phyloP scores from a whole-genome alignment of 2,797 vertebrate genomes.

The Tauraco hartlaubi region DNA sequence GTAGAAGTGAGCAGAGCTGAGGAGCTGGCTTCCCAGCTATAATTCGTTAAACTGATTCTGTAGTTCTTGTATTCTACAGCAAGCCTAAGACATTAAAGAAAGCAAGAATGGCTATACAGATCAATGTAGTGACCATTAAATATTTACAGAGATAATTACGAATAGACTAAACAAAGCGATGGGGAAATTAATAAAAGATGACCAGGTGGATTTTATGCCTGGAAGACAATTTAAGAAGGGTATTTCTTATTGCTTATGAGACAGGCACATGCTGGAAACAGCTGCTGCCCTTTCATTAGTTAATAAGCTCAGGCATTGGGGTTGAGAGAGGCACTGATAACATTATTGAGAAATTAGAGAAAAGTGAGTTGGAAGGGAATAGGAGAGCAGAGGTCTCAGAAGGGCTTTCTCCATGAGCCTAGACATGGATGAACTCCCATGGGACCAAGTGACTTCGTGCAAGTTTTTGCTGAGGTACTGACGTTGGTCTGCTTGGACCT shows the following conservation, averaged over 20 bases:
- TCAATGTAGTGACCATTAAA: constrained; percentile 67
- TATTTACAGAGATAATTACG: constrained; percentile 71
- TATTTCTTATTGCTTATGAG: neutral
- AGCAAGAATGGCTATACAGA: constrained; percentile 34
- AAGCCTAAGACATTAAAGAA: constrained; percentile 36
- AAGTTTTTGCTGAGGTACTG: neutral
- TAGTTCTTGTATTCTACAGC: constrained; percentile 16
- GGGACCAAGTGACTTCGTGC: neutral
- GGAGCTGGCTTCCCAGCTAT: neutral
- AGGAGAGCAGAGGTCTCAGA: neutral
- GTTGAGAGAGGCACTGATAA: neutral
- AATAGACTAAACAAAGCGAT: constrained; percentile 62
- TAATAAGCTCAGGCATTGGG: neutral
- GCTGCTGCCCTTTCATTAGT: constrained; percentile 28
- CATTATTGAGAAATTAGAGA: neutral
- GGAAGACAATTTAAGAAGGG: constrained; percentile 38
- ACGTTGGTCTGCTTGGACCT: neutral
- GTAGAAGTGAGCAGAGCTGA: neutral
- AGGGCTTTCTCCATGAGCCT: neutral
- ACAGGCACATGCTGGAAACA: constrained; percentile 11
- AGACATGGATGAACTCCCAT: neutral
- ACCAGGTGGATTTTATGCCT: constrained; percentile 47
- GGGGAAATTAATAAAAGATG: constrained; percentile 69
- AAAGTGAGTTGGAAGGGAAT: neutral
- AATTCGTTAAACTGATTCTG: neutral